Evolutionary conservation across 30 jellyfish, hydroid and myxozoan species (phyloP).

Genomic region (Morbakka virulenta): DNA sequence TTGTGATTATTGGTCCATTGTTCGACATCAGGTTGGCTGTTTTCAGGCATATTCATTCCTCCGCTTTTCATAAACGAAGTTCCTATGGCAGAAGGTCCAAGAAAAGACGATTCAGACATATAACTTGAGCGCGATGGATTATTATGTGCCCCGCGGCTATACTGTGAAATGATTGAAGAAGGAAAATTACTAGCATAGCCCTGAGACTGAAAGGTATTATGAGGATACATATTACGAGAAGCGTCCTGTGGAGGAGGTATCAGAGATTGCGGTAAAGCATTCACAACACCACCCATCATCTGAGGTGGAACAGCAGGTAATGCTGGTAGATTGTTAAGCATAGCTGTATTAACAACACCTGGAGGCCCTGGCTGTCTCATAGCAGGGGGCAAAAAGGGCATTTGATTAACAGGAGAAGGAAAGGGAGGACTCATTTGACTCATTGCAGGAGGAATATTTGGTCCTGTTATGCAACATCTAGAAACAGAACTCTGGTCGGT

Average conservation of each 20-base stretch:
- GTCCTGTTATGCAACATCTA: not conserved
- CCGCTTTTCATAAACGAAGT: not conserved
- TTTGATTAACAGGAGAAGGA: conserved; percentile 1
- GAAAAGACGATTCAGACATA: too few relatives aligned
- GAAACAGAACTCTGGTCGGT: not conserved
- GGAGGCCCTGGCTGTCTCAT: conserved; percentile 58
- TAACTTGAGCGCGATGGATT: not conserved
- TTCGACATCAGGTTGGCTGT: conserved; percentile 37
- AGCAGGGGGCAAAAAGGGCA: conserved; percentile 56
- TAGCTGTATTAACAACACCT: not conserved
- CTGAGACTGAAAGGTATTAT: not conserved
- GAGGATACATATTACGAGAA: not conserved
- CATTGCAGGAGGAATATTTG: conserved; percentile 1
- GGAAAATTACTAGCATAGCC: too few relatives aligned
- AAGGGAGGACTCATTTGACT: not conserved
- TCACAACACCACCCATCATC: conserved; percentile 45
- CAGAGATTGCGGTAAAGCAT: not conserved
- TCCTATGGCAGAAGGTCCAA: not conserved
- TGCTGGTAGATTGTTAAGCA: conserved; percentile 54
- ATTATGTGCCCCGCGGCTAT: not conserved
- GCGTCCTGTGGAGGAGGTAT: not conserved
- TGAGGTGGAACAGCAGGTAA: conserved; percentile 47
- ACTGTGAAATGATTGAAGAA: not conserved
- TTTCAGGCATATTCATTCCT: not conserved
- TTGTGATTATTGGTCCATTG: conserved; percentile 63